These are phyloP conservation scores for Euplagia quadripunctaria DNA, from an alignment of 2,888 invertebrate species.

Conservation along the genomic window DNA sequence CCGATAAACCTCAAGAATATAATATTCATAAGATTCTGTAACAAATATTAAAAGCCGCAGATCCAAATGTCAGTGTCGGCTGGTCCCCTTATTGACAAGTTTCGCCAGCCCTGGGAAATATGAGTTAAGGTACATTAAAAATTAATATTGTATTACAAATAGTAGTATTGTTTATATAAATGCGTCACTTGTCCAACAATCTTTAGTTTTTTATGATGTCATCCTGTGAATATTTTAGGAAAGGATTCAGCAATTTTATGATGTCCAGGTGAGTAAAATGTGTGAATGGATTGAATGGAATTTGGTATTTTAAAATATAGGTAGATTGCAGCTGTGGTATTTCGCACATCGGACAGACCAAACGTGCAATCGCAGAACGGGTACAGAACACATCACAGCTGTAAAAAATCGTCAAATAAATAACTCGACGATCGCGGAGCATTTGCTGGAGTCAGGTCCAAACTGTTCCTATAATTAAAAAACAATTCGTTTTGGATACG, in stretches of 20 bases:
- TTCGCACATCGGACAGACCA: too few relatives aligned
- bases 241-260: background rate
- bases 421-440: too few relatives aligned
- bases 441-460: too few relatives aligned
- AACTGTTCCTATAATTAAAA: too few relatives aligned
- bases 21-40: conserved; percentile 62
- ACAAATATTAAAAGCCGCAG: conserved; percentile 57
- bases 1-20: conserved; percentile 45
- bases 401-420: too few relatives aligned
- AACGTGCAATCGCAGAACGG: too few relatives aligned
- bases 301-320: too few relatives aligned
- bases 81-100: conserved; percentile 60
- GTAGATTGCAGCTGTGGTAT: too few relatives aligned
- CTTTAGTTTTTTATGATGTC: background rate
- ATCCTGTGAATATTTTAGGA: background rate
- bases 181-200: background rate
- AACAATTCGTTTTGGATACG: too few relatives aligned
- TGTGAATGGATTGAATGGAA: too few relatives aligned
- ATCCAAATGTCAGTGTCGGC: conserved; percentile 48
- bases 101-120: conserved; percentile 43
- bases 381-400: too few relatives aligned
- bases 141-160: conserved; percentile 44
- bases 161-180: background rate
- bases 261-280: background rate
- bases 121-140: conserved; percentile 32